These are phyloP conservation scores for Strongylocentrotus purpuratus DNA, from an alignment of 35 echinoderm and acorn worm species.

Conservation along the genomic window DNA sequence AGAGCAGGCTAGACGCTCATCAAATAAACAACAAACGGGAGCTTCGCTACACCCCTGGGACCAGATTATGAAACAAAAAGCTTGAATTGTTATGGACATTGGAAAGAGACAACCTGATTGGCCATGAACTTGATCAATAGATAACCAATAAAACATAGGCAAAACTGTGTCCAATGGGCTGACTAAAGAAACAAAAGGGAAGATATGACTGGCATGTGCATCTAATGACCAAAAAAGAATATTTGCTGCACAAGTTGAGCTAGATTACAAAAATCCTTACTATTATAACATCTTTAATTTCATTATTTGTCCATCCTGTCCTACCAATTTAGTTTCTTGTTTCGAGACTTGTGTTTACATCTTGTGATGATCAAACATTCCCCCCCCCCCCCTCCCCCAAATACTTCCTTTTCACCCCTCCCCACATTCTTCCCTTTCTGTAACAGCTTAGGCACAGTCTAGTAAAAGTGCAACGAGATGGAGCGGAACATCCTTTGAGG, in stretches of 20 bases:
- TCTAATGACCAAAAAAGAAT: no score
- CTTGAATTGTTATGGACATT: not conserved
- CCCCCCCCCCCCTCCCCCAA: not conserved
- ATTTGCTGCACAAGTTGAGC: no score
- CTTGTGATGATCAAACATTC: not conserved
- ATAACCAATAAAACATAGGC: no score
- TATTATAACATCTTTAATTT: no score
- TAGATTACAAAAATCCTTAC: no score
- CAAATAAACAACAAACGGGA: not conserved
- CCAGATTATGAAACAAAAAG: not conserved
- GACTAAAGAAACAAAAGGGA: no score
- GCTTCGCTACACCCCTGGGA: not conserved
- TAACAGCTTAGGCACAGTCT: not conserved
- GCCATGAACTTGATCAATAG: not conserved
- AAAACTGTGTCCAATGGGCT: no score
- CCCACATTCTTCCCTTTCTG: not conserved
- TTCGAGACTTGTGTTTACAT: no score
- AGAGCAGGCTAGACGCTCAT: not conserved
- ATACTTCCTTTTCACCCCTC: not conserved
- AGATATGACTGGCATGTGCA: no score
- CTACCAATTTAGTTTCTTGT: no score
- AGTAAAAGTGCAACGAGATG: not conserved
- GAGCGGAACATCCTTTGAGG: not conserved
- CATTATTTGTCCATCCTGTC: no score
- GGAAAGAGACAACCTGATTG: not conserved